phyloP scores from a whole-genome alignment of 2,888 invertebrate species.

The Meteorus colon region DNA sequence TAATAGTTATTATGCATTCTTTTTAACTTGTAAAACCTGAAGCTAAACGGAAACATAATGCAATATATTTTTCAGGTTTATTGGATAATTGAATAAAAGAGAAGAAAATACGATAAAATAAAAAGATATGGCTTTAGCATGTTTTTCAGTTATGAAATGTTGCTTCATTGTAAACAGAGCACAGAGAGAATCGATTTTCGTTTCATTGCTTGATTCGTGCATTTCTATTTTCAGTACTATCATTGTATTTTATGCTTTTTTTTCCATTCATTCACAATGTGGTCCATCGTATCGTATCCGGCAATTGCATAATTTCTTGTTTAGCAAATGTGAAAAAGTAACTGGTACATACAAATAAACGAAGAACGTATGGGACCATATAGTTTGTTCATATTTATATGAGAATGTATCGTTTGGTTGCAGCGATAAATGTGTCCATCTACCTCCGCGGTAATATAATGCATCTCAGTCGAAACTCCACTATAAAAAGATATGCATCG shows the following conservation, averaged over 20 bases:
- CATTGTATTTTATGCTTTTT: not conserved
- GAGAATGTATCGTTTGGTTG: not conserved
- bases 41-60: not conserved
- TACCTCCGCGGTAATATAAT: conserved; percentile 34
- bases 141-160: not conserved
- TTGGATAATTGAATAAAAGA: not conserved
- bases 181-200: not conserved
- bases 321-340: not conserved
- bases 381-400: conserved; percentile 11
- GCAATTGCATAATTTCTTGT: not conserved
- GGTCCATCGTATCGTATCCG: not conserved
- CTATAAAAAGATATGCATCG: conserved; percentile 34
- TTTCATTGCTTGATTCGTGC: not conserved
- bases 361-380: not conserved
- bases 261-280: not conserved
- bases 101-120: not conserved
- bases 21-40: not conserved
- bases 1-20: not conserved
- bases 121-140: not conserved
- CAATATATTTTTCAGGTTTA: not conserved
- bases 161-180: not conserved
- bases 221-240: not conserved
- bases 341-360: not conserved
- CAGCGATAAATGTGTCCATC: not conserved
- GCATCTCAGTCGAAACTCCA: conserved; percentile 33